Conservation (phyloP, 2,113 vertebrate species). For the Oxygymnocypris stewartii region DNA sequence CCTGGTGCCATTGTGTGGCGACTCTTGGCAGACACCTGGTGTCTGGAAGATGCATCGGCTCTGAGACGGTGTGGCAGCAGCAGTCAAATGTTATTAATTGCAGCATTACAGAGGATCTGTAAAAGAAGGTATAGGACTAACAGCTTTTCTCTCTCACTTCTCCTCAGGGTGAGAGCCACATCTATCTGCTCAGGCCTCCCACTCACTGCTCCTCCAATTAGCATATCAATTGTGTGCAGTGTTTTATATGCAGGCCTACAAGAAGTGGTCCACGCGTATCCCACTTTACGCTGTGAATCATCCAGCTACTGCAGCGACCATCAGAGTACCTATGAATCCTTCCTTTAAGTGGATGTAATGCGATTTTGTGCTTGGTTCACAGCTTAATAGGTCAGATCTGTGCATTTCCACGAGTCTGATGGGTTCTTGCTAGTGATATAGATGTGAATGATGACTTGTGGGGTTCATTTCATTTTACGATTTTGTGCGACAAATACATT, state of each 20-base stretch:
- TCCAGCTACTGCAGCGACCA: slow-evolving; percentile 1
- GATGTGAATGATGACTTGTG: slow-evolving; percentile 15
- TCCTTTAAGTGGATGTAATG: slow-evolving; percentile 38
- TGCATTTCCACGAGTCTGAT: slow-evolving; percentile 17
- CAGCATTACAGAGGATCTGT: slow-evolving; percentile 43
- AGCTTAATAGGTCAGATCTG: slow-evolving; percentile 22
- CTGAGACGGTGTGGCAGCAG: slow-evolving; percentile 32
- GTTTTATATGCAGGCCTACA: slow-evolving; percentile 37
- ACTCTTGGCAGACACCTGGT: slow-evolving; percentile 32
- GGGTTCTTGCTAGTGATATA: slow-evolving; percentile 5
- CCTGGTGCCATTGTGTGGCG: background rate
- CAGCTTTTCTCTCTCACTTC: slow-evolving; percentile 21
- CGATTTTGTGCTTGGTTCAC: background rate
- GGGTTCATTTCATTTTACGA: background rate
- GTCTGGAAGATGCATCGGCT: slow-evolving; percentile 42
- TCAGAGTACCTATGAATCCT: slow-evolving; percentile 19
- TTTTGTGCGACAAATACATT: background rate
- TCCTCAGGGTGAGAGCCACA: slow-evolving; percentile 37
- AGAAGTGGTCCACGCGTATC: slow-evolving; percentile 29
- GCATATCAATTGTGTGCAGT: slow-evolving; percentile 48
- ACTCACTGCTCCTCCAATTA: slow-evolving; percentile 41
- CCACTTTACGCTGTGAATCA: slow-evolving; percentile 36
- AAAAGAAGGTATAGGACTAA: slow-evolving; percentile 42
- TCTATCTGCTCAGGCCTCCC: slow-evolving; percentile 46
- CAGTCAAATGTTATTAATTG: slow-evolving; percentile 51